Conservation (phyloP, 2,888 invertebrate species). For the Diaphora mendica region DNA sequence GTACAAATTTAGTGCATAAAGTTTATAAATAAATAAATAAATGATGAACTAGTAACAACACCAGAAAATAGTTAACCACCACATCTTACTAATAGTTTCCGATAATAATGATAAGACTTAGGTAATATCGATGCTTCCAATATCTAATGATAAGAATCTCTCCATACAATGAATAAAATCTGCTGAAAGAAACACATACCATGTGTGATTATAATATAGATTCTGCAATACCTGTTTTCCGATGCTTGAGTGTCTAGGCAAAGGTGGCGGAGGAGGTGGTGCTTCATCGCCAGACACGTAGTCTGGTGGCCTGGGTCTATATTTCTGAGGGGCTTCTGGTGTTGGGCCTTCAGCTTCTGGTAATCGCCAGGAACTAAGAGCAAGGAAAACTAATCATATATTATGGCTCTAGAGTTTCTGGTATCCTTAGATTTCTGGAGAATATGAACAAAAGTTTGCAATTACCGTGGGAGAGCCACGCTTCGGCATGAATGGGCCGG, state of each 20-base stretch:
- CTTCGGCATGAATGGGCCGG: too few relatives aligned
- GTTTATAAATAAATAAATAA: too few relatives aligned
- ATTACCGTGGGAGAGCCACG: too few relatives aligned
- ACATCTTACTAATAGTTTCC: neutral
- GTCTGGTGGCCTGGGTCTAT: constrained; percentile 70
- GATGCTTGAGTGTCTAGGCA: constrained; percentile 65
- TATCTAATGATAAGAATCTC: too few relatives aligned
- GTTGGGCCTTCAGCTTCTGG: constrained; percentile 63
- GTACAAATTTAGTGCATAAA: too few relatives aligned
- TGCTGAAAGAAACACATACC: too few relatives aligned
- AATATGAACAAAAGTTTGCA: too few relatives aligned
- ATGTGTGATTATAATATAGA: neutral
- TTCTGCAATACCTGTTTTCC: constrained; percentile 58
- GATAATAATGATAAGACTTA: neutral
- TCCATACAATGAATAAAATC: too few relatives aligned
- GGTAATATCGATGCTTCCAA: too few relatives aligned
- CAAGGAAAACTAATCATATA: neutral
- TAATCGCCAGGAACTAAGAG: constrained; percentile 71
- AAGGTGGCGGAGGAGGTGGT: constrained; percentile 75
- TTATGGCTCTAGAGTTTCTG: neutral
- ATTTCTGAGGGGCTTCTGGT: constrained; percentile 64
- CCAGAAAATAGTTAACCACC: neutral
- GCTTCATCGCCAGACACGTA: constrained; percentile 77
- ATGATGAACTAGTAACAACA: neutral
- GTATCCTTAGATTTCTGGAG: too few relatives aligned